phyloP scores from a whole-genome alignment of 2,113 vertebrate species.

The Lonchura striata region DNA sequence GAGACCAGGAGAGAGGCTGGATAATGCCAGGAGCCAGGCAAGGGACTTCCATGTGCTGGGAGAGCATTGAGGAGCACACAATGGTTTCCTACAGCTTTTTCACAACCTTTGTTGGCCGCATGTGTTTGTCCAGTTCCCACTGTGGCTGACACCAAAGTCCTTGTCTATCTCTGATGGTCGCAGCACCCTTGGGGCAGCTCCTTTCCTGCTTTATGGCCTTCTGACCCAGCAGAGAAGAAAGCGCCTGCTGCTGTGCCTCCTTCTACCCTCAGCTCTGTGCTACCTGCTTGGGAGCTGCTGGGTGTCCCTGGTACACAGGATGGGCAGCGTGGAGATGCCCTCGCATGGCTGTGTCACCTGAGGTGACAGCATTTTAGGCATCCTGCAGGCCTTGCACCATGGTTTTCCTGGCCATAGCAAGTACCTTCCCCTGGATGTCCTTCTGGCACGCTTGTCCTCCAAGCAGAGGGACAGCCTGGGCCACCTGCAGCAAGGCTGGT shows the following conservation, averaged over 20 bases:
- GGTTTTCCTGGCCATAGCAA: not conserved
- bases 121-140: not conserved
- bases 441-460: not conserved
- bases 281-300: not conserved
- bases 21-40: not conserved
- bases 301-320: not conserved
- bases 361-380: not conserved
- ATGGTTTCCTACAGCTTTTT: not conserved
- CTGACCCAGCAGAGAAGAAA: not conserved
- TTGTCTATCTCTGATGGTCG: not conserved
- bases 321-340: not conserved
- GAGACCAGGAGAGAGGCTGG: not conserved
- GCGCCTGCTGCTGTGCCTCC: not conserved
- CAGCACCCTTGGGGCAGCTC: not conserved
- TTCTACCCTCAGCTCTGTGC: not conserved
- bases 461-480: not conserved
- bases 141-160: not conserved
- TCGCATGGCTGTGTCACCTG: rapidly evolving
- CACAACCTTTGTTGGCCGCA: not conserved
- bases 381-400: not conserved
- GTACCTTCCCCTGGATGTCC: not conserved
- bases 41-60: not conserved
- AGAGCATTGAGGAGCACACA: not conserved
- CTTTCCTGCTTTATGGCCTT: not conserved
- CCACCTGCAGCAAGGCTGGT: not conserved